Base-by-base conservation (phyloP, 2,888 invertebrate genomes). In the Biston stratarius region DNA sequence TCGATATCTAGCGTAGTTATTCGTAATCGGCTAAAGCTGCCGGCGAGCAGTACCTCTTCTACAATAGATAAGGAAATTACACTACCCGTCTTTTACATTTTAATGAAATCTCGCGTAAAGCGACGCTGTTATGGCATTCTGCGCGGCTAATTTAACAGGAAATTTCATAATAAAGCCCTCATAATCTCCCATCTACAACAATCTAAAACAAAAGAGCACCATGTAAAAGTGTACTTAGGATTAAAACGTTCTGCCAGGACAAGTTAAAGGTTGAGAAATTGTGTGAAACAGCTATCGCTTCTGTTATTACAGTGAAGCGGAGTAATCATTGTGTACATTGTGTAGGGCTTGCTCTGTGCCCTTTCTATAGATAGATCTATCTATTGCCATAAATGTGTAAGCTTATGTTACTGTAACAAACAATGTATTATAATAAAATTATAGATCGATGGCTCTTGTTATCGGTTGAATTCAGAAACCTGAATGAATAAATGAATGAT, bases 161-260 rank as follows among this genome's bases (percentile, higher is more conserved):
- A 74, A 73, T 74, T 73, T 71, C 71, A 73, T 74, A 71, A 72
- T 71, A 71, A 70, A 67, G 67, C 66, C 64, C 58, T 67, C 60
- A 59, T 71, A 71, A 72, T 62, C 67, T 71, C 60, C 67, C 60
- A 59, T 70, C 67, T 67, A 70, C 62, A 59, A 44, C 53, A 58
- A 40, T 61, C 33, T 14, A 38, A 36, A 60, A 48, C 52, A 64
- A 59, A 48, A 44, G 36, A 36, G n/a, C 14, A 15, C 6, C 45
- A 36, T 36, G 15, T 33, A 42, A 57, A 57, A 45, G 40, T 45
- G 10, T 55, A 15, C 42, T 55, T 42, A 55, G 55, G 12, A 55
- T 42, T 55, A 42, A 48, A 33, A 24, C 24, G 11, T 48, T 33
- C 24, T 5, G 24, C 6, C 33, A 6, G 24, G 48, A 33, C 24